These are phyloP conservation scores for Sphaeridia pumilis DNA, from an alignment of 2,888 invertebrate genomes.

Conservation along the genomic window DNA sequence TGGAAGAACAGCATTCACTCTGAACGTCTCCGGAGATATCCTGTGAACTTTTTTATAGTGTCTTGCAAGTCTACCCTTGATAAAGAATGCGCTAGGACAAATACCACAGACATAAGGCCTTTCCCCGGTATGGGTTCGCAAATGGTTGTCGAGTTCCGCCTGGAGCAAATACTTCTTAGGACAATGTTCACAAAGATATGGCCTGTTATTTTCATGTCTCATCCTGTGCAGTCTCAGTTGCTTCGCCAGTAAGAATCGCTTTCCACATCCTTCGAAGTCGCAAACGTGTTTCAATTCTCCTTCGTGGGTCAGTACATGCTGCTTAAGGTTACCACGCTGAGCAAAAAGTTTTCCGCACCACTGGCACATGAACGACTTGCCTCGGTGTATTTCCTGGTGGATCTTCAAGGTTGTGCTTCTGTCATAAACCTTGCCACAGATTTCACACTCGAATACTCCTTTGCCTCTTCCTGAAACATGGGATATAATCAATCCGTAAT, in stretches of 20 bases:
- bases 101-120: neutral
- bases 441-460: neutral
- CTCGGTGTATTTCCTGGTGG: neutral
- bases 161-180: neutral
- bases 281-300: neutral
- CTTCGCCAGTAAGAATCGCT: neutral
- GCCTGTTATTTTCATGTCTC: conserved; percentile 1
- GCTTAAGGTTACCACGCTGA: neutral
- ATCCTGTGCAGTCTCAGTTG: neutral
- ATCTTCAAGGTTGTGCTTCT: neutral
- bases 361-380: neutral
- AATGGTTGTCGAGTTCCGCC: neutral
- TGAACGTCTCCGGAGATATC: neutral
- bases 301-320: conserved; percentile 1
- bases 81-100: conserved; percentile 4
- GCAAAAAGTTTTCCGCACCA: conserved; percentile 2
- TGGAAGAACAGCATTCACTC: too few species aligned
- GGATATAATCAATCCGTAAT: neutral
- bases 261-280: neutral
- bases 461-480: conserved; percentile 1
- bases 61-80: conserved; percentile 1
- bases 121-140: conserved; percentile 3
- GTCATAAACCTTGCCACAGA: conserved; percentile 5
- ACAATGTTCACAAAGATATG: conserved; percentile 4
- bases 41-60: conserved; percentile 1